Evolutionary conservation across 53 echinoderm and acorn worm species (phyloP).

Genomic region (Patiria pectinifera): DNA sequence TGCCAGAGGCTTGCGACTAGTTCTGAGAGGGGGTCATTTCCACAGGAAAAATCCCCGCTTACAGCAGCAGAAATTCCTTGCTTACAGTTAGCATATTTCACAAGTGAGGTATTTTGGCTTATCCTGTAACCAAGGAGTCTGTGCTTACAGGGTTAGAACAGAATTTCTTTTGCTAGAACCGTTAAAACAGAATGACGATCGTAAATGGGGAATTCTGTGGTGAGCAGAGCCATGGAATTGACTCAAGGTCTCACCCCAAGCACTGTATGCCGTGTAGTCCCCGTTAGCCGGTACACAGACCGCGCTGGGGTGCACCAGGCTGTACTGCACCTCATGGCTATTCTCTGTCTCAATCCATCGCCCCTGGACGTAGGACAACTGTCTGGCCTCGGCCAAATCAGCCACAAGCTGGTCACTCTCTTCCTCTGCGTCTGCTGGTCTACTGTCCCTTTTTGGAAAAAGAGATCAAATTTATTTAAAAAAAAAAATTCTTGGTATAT

Average conservation of each 20-base stretch:
- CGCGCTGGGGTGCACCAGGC: slow-evolving; percentile 79
- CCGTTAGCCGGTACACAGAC: slow-evolving; percentile 92
- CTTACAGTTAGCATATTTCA: too few relatives aligned
- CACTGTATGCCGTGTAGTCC: slow-evolving; percentile 91
- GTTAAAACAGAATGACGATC: too few relatives aligned
- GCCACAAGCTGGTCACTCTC: slow-evolving; percentile 74
- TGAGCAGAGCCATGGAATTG: not conserved
- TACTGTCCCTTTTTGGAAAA: slow-evolving; percentile 37
- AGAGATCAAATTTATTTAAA: not conserved
- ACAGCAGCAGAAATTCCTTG: too few relatives aligned
- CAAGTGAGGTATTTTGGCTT: too few relatives aligned
- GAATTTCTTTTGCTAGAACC: too few relatives aligned
- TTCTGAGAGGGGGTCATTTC: too few relatives aligned
- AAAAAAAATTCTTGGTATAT: too few relatives aligned
- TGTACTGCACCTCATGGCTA: slow-evolving; percentile 88
- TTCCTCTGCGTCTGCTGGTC: slow-evolving; percentile 35
- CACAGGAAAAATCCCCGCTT: too few relatives aligned
- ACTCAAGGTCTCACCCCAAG: slow-evolving; percentile 76
- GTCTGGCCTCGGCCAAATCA: slow-evolving; percentile 87
- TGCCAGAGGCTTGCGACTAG: too few relatives aligned
- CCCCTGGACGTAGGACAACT: slow-evolving; percentile 87
- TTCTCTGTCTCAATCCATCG: slow-evolving; percentile 96
- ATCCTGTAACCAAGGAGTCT: too few relatives aligned
- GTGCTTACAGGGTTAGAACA: too few relatives aligned
- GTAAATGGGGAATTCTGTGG: too few relatives aligned